Evolutionary conservation across 2,888 invertebrate species (phyloP).

Genomic region (Dusona sp.): DNA sequence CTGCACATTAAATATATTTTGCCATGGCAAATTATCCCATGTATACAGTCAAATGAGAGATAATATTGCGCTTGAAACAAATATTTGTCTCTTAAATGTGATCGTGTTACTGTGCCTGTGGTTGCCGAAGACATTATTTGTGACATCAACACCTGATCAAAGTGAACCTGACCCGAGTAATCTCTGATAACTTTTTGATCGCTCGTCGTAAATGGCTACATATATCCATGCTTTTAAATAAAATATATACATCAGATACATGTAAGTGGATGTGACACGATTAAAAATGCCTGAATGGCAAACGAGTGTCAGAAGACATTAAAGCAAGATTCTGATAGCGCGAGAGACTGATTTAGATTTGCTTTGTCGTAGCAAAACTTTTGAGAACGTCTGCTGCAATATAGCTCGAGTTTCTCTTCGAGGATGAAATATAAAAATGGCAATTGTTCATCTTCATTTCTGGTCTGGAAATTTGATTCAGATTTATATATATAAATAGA

Average conservation of each 20-base stretch:
- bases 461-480: slow-evolving; percentile 45
- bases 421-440: slow-evolving; percentile 39
- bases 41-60: not conserved
- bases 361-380: not conserved
- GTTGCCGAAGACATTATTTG: not conserved
- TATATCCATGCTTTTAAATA: not conserved
- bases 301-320: not conserved
- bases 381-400: not conserved
- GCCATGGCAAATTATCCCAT: not conserved
- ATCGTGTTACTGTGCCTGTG: slow-evolving; percentile 7
- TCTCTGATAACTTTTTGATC: slow-evolving; percentile 21
- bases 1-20: not conserved
- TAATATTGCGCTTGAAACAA: not conserved
- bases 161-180: slow-evolving; percentile 21
- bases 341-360: slow-evolving; percentile 23
- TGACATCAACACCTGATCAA: slow-evolving; percentile 10
- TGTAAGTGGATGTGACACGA: slow-evolving; percentile 15
- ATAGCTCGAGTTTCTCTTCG: slow-evolving; percentile 9
- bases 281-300: slow-evolving; percentile 37
- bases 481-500: slow-evolving; percentile 22
- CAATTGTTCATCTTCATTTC: slow-evolving; percentile 59
- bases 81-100: not conserved
- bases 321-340: slow-evolving; percentile 25
- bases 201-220: not conserved
- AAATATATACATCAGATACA: not conserved